These are phyloP conservation scores for Rhinopomastus cyanomelas DNA, from an alignment of 2,113 vertebrate genomes.

Conservation along the genomic window DNA sequence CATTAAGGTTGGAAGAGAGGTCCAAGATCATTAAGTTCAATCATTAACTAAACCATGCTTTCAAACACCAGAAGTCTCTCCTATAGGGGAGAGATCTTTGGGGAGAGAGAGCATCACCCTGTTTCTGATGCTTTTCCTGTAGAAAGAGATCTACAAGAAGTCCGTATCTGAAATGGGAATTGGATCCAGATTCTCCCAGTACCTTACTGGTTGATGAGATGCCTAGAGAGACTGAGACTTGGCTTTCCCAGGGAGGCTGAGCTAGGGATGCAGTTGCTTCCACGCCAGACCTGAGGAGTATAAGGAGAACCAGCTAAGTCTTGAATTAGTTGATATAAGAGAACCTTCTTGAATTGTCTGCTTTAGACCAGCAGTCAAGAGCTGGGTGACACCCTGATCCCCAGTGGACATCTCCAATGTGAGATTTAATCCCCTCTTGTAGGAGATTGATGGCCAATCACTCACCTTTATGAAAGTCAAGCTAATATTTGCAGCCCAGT, in stretches of 20 bases:
- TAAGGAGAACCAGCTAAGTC: background rate
- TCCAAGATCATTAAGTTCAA: too few species aligned
- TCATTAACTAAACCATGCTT: too few species aligned
- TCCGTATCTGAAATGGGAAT: rapidly evolving
- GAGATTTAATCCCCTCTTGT: background rate
- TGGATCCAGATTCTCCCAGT: background rate
- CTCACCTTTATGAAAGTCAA: background rate
- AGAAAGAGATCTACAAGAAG: background rate
- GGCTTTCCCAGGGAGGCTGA: background rate
- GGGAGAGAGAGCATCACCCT: background rate
- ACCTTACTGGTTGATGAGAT: background rate
- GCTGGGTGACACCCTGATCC: background rate
- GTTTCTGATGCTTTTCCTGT: background rate
- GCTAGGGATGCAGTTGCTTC: background rate
- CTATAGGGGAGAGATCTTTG: background rate
- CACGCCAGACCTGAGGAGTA: background rate
- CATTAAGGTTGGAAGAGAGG: too few species aligned
- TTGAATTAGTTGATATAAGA: background rate
- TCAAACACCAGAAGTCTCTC: background rate
- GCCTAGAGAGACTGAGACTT: too few species aligned
- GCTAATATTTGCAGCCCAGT: background rate
- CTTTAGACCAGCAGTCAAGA: background rate
- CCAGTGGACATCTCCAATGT: too few species aligned
- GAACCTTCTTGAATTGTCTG: background rate
- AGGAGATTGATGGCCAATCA: background rate